Evolutionary conservation across 2,888 invertebrate genomes (phyloP).

Genomic region (Rhorus exstirpatorius): DNA sequence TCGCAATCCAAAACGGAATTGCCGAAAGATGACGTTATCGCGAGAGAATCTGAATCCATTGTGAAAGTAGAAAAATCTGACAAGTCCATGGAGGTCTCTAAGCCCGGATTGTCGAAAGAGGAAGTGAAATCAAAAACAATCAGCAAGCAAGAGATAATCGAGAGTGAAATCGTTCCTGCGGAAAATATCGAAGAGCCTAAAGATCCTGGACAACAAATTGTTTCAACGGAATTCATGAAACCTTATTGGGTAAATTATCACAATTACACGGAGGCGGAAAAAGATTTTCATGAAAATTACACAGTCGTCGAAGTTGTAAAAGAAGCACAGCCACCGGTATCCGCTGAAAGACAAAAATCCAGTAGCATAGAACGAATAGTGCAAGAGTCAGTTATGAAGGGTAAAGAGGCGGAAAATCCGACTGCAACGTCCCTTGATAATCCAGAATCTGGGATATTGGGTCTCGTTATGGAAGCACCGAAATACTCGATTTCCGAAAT

Average conservation of each 20-base stretch:
- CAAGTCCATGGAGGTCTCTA: neutral
- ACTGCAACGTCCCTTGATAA: constrained; percentile 36
- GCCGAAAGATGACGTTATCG: neutral
- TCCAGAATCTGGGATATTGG: constrained; percentile 64
- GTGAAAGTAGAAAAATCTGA: neutral
- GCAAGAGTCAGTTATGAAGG: constrained; percentile 79
- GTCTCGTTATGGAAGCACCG: constrained; percentile 68
- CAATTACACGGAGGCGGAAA: constrained; percentile 78
- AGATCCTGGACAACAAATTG: constrained; percentile 24
- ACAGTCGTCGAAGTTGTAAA: constrained; percentile 77
- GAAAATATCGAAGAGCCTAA: constrained; percentile 9
- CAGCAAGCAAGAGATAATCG: neutral
- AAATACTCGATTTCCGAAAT: constrained; percentile 74
- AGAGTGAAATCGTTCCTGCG: neutral
- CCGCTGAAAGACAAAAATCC: constrained; percentile 62
- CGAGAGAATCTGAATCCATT: constrained; percentile 3
- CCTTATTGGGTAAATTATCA: constrained; percentile 81
- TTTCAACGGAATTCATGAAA: constrained; percentile 69
- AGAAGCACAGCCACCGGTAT: constrained; percentile 71
- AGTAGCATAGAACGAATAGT: constrained; percentile 79
- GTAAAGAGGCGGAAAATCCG: constrained; percentile 36
- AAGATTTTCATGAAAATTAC: constrained; percentile 78
- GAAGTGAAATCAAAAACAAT: constrained; percentile 2
- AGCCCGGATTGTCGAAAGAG: constrained; percentile 7
- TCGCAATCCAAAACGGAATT: neutral